Conservation (phyloP, 1,140 invertebrate species). For the Hycleus phaleratus region DNA sequence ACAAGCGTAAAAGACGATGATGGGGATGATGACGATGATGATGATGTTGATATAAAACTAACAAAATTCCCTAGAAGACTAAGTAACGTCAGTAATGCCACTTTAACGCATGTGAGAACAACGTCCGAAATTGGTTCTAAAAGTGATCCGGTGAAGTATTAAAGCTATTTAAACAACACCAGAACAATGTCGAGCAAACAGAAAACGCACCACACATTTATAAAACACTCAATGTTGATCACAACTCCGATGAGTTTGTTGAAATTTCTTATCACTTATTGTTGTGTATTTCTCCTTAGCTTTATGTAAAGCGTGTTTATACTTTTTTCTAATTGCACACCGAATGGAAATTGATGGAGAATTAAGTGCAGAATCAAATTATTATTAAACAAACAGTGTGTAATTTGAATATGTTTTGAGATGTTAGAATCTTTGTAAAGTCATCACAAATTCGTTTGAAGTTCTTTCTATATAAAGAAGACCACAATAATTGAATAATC, state of each 20-base stretch:
- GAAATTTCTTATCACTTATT: constrained; percentile 5
- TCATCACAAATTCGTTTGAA: too few relatives aligned
- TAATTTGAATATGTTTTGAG: too few relatives aligned
- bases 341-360: too few relatives aligned
- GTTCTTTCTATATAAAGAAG: too few relatives aligned
- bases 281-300: neutral
- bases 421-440: too few relatives aligned
- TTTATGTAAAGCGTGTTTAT: neutral
- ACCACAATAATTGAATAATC: too few relatives aligned
- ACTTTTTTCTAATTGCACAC: too few relatives aligned
- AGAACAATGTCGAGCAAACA: too few relatives aligned
- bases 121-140: constrained; percentile 30
- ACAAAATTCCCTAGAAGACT: constrained; percentile 19
- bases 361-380: too few relatives aligned
- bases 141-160: constrained; percentile 40
- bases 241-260: constrained; percentile 3
- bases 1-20: constrained; percentile 2
- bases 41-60: too few relatives aligned
- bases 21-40: neutral
- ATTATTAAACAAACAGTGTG: too few relatives aligned
- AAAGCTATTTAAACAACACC: neutral
- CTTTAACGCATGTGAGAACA: constrained; percentile 50
- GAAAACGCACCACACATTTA: too few relatives aligned
- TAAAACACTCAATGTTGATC: neutral
- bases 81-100: constrained; percentile 41